phyloP scores from a whole-genome alignment of 1,140 invertebrate species.

The Aphelinus certus region DNA sequence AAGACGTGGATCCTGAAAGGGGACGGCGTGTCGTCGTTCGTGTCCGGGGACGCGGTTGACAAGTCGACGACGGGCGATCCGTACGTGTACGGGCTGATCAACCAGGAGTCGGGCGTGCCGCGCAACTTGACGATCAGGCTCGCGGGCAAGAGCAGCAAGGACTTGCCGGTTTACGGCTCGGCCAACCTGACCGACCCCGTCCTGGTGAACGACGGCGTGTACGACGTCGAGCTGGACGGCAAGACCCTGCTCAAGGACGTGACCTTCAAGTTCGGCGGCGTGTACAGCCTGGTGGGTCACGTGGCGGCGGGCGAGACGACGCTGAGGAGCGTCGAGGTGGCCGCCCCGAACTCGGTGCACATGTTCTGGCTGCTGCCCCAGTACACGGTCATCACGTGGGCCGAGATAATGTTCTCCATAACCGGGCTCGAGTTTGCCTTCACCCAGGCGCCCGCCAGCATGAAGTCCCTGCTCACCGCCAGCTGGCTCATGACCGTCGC shows the following conservation, averaged over 20 bases:
- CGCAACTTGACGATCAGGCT: not conserved
- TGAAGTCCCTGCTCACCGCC: slow-evolving; percentile 93
- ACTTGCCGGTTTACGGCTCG: too few relatives aligned
- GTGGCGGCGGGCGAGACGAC: slow-evolving; percentile 43
- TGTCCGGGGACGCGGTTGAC: slow-evolving; percentile 41
- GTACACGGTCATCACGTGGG: slow-evolving; percentile 86
- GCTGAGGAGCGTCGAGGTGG: slow-evolving; percentile 63
- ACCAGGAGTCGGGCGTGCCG: slow-evolving; percentile 21
- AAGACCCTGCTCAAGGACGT: slow-evolving; percentile 49
- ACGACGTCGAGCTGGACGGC: slow-evolving; percentile 58
- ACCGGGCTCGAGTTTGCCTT: slow-evolving; percentile 94
- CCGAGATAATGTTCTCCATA: slow-evolving; percentile 88
- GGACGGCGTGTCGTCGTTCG: not conserved
- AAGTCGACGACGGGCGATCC: slow-evolving; percentile 52
- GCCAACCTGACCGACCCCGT: slow-evolving; percentile 49
- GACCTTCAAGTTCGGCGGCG: slow-evolving; percentile 66
- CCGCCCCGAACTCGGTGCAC: slow-evolving; percentile 76
- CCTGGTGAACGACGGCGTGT: slow-evolving; percentile 58
- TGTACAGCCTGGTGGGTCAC: slow-evolving; percentile 68
- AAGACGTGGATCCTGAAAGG: slow-evolving; percentile 45
- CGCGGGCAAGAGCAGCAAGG: too few relatives aligned
- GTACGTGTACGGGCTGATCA: slow-evolving; percentile 45
- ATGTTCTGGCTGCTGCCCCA: slow-evolving; percentile 89
- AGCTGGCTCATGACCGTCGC: slow-evolving; percentile 90
- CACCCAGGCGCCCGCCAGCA: slow-evolving; percentile 86